Base-by-base conservation (phyloP, 2,113 vertebrate species). In the Alethe diademata region DNA sequence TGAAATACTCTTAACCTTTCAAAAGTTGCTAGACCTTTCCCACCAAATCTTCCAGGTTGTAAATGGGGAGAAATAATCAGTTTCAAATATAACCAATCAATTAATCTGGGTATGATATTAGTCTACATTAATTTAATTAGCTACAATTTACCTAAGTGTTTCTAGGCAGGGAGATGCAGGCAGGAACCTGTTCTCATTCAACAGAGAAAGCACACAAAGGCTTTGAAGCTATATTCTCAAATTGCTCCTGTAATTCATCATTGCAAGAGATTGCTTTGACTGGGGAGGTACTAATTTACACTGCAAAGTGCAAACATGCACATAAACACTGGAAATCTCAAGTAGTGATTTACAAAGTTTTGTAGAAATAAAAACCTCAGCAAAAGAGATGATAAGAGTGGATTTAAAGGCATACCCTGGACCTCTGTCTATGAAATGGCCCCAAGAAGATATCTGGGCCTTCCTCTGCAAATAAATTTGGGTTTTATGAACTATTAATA, bases 401-500 rank as follows among this genome's bases (percentile, higher is more conserved):
- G 36, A 76, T 94, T 94, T 93, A 85, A 93, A 92, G 88, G 62
- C 61, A 51, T 51, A 51, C 5, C 26, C 62, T 84, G 65, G n/a
- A 67, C 80, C 74, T 78, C 80, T 78, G 60, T 29, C 61, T 38
- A 2, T 76, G 56, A 87, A 95, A 19, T 54, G 57, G 95, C 47
- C 40, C 19, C 73, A 70, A 45, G 66, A 75, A 81, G 40, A 62
- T 38, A 86, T 19, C n/a, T 61, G 14, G 14, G 29, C 19, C 50
- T 90, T 87, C 29, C 29, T 64, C 74, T 79, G 50, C 51, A 85
- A 95, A 89, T 88, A 78, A 82, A 90, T 73, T 86, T 79, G 31
- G 33, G 42, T 18, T 93, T 86, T 66, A 82, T 47, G 50, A 14
- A 48, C 9, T 45, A 25, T 83, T 76, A 85, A 84, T 69, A 78